Percentiles rank a stretch among this genome's conserved stretches.
Conservation (phyloP, 1,140 invertebrate species). For the Diplogasteroides magnus region DNA sequence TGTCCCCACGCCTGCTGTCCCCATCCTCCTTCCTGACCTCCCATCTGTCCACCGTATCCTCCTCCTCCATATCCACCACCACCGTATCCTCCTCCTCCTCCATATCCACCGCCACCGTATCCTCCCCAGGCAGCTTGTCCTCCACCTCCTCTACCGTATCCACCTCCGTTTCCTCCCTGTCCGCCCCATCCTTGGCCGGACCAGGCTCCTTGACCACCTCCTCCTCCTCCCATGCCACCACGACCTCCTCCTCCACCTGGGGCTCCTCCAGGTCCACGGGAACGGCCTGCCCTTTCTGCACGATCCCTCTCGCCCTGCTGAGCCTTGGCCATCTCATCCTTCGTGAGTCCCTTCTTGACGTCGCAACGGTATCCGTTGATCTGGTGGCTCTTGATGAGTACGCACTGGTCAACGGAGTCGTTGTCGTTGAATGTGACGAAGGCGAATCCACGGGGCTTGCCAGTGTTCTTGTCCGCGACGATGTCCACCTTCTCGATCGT, state of each 20-base stretch:
- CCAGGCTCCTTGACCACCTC: background rate
- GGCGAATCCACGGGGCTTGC: slow-evolving; percentile 84
- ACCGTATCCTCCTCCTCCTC: slow-evolving; percentile 9
- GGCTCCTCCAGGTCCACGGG: slow-evolving; percentile 33
- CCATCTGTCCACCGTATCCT: background rate
- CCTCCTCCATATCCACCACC: too few species aligned
- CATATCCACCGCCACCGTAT: background rate
- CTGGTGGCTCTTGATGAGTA: slow-evolving; percentile 57
- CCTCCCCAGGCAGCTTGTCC: background rate
- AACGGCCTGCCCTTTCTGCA: slow-evolving; percentile 36
- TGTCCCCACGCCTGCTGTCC: background rate
- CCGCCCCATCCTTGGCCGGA: slow-evolving; percentile 8
- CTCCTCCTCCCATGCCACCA: too few species aligned
- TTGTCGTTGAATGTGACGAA: slow-evolving; percentile 94
- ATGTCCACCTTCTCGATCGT: slow-evolving; percentile 63
- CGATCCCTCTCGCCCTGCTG: slow-evolving; percentile 28
- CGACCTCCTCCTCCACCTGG: background rate
- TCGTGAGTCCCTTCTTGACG: slow-evolving; percentile 61
- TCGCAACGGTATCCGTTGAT: slow-evolving; percentile 59
- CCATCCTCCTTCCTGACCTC: background rate
- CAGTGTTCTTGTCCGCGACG: slow-evolving; percentile 78
- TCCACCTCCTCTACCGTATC: slow-evolving; percentile 6
- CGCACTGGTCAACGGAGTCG: slow-evolving; percentile 89
- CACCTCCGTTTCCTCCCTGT: slow-evolving; percentile 16
- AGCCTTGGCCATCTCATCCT: slow-evolving; percentile 58